These are phyloP conservation scores for Agrypnia vestita DNA, from an alignment of 1,140 invertebrate species.

Conservation along the genomic window DNA sequence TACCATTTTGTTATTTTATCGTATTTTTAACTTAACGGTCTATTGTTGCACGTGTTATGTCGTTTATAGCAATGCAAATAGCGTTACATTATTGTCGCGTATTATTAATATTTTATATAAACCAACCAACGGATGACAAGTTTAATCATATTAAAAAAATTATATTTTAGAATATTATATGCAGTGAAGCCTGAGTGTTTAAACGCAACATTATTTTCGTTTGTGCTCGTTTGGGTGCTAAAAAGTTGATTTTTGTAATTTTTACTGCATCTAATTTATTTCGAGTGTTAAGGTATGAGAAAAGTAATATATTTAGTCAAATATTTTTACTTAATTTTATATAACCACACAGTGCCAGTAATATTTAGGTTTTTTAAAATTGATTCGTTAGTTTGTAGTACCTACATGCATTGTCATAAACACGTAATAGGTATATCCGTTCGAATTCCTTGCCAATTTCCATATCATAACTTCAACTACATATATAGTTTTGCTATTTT, in stretches of 20 bases:
- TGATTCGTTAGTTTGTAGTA: too few relatives aligned
- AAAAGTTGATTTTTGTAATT: too few relatives aligned
- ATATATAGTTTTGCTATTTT: too few relatives aligned
- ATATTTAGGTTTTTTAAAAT: not conserved
- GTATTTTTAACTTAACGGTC: not conserved
- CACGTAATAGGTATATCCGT: too few relatives aligned
- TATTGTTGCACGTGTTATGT: not conserved
- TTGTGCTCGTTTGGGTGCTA: not conserved
- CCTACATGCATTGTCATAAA: too few relatives aligned
- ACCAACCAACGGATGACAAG: not conserved
- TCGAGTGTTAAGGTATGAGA: too few relatives aligned
- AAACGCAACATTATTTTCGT: not conserved
- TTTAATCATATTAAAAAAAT: too few relatives aligned
- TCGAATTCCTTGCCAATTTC: too few relatives aligned
- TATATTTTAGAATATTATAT: too few relatives aligned
- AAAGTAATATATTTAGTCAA: slow-evolving; percentile 6
- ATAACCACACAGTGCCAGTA: not conserved
- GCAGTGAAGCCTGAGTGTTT: too few relatives aligned
- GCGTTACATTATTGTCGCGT: not conserved
- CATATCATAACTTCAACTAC: too few relatives aligned
- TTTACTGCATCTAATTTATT: too few relatives aligned
- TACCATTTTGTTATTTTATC: slow-evolving; percentile 19
- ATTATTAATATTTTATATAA: not conserved
- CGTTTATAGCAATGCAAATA: not conserved
- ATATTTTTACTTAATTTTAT: slow-evolving; percentile 5